phyloP scores from a whole-genome alignment of 2,888 invertebrate genomes.

The Tortricodes alternella region DNA sequence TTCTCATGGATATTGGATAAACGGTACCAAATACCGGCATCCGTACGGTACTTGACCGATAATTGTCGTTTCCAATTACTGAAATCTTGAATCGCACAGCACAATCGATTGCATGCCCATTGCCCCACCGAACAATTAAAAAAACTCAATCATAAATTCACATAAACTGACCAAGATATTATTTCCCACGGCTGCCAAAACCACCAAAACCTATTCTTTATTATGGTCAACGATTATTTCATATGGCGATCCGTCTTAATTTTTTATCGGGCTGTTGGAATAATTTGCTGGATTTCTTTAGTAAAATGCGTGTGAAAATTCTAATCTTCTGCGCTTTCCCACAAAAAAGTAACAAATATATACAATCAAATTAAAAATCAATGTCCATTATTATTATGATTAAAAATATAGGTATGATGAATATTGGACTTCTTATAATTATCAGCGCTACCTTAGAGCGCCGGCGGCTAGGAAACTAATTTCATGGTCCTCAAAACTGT shows the following conservation, averaged over 20 bases:
- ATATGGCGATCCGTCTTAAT: slow-evolving; percentile 11
- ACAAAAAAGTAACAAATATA: not conserved
- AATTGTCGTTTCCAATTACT: slow-evolving; percentile 53
- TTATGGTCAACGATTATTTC: slow-evolving; percentile 23
- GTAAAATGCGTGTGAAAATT: not conserved
- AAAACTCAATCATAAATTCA: slow-evolving; percentile 51
- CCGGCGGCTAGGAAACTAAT: slow-evolving; percentile 54
- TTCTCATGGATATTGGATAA: slow-evolving; percentile 20
- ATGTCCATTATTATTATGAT: not conserved
- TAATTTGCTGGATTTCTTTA: not conserved
- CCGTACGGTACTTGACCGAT: slow-evolving; percentile 36
- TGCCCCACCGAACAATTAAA: slow-evolving; percentile 59
- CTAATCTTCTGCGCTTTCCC: not conserved
- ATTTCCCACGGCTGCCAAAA: slow-evolving; percentile 64
- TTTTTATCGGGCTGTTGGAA: slow-evolving; percentile 8
- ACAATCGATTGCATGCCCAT: slow-evolving; percentile 42
- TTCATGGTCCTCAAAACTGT: slow-evolving; percentile 71
- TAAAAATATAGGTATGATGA: slow-evolving; percentile 12
- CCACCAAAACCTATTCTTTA: slow-evolving; percentile 32
- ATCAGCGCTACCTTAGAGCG: slow-evolving; percentile 2
- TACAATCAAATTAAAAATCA: not conserved
- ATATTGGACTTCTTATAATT: not conserved
- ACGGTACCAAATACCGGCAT: slow-evolving; percentile 26
- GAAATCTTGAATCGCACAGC: slow-evolving; percentile 59
- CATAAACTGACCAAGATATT: slow-evolving; percentile 51